Percentiles rank a stretch among this genome's conserved stretches.
These are phyloP conservation scores for Sitobion miscanthi DNA, from an alignment of 1,140 invertebrate genomes.

Conservation along the genomic window DNA sequence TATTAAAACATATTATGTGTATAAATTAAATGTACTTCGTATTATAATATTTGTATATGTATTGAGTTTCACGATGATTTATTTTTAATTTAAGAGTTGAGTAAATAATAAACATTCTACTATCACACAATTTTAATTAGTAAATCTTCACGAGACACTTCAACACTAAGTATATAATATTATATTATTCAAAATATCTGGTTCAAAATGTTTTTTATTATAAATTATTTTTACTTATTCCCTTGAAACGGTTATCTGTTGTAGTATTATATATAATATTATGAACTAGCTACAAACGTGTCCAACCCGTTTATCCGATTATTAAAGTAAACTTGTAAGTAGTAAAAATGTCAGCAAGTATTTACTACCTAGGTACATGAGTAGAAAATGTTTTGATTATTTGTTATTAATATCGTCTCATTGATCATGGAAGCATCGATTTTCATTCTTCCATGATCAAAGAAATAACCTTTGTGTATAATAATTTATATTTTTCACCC, in stretches of 20 bases:
- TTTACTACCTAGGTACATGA: not conserved
- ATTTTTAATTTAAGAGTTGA: too few relatives aligned
- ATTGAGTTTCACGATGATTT: too few relatives aligned
- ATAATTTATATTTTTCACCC: not conserved
- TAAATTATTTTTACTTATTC: not conserved
- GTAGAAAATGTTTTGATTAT: not conserved
- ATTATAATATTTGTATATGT: too few relatives aligned
- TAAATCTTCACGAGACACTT: not conserved
- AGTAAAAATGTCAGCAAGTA: not conserved
- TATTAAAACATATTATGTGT: too few relatives aligned
- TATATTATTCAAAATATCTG: not conserved
- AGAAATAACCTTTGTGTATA: not conserved
- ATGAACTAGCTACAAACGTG: not conserved
- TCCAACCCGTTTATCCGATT: not conserved
- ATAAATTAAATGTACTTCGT: too few relatives aligned
- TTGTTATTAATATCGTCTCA: not conserved
- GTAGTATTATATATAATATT: not conserved
- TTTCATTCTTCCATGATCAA: not conserved
- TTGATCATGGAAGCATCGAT: not conserved
- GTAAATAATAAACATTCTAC: too few relatives aligned
- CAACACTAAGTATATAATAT: not conserved
- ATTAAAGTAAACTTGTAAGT: not conserved
- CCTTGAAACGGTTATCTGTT: not conserved
- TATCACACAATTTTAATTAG: not conserved
- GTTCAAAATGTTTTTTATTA: not conserved